These are phyloP conservation scores for Enteromius anoplus DNA, from an alignment of 2,797 vertebrate genomes.

Conservation along the genomic window DNA sequence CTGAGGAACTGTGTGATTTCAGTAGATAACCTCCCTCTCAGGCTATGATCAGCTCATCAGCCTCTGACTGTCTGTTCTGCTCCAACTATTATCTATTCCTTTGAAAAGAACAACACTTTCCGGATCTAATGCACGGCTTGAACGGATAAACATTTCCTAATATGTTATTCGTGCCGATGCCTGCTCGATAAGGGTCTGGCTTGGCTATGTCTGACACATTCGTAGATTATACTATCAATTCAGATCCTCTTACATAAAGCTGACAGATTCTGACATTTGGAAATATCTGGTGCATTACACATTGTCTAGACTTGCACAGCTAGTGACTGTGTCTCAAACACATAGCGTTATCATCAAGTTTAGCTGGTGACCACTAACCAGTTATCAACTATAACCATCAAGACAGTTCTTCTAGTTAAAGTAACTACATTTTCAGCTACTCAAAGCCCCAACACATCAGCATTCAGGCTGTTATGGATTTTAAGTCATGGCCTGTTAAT, in stretches of 20 bases:
- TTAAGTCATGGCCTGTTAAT: neutral
- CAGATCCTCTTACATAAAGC: constrained; percentile 12
- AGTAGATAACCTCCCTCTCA: constrained; percentile 54
- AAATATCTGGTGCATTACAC: neutral
- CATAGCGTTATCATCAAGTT: neutral
- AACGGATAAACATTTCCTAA: constrained; percentile 13
- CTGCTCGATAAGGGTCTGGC: neutral
- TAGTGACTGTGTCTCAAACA: neutral
- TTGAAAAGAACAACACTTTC: constrained; percentile 17
- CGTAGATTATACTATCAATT: constrained; percentile 5
- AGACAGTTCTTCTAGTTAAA: neutral
- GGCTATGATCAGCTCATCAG: constrained; percentile 56
- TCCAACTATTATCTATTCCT: constrained; percentile 28
- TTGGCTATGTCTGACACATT: constrained; percentile 11
- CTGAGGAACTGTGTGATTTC: constrained; percentile 64
- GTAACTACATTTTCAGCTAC: neutral
- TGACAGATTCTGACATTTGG: neutral
- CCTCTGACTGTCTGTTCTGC: constrained; percentile 28
- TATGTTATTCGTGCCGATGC: neutral
- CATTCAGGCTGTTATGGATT: neutral
- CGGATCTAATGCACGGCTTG: constrained; percentile 17
- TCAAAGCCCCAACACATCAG: neutral
- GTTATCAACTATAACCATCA: neutral
- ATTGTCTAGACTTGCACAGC: neutral
- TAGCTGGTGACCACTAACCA: neutral